Evolutionary conservation across 2,888 invertebrate species (phyloP), one percentile per base, ranked within the genome.

Genomic region (Apamea anceps): DNA sequence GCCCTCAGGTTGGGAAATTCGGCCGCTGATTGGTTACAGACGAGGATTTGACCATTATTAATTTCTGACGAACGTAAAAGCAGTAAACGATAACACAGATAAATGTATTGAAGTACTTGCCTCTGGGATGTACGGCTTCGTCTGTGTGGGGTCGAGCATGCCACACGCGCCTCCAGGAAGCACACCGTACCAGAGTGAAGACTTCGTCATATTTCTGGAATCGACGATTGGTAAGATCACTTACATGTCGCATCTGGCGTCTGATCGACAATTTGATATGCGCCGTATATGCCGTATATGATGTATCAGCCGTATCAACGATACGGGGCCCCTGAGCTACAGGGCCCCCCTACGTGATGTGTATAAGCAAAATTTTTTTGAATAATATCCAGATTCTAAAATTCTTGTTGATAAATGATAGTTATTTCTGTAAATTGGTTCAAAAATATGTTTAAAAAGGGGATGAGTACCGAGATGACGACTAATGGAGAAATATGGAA

Each of bases 91-190:
- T 0, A 63, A 67, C 25, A 74, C 57, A 75, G 21, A 45, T 8
- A 66, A 15, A 54, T 28, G 15, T 45, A 45, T 12, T 13, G n/a
- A 8, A 32, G 45, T 25, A 85, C 90, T 89, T 86, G 96, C 96
- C 84, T 95, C 95, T 37, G 91, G 93, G 0, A 87, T 71, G 79
- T 93, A 99, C 0, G 99, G 98, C 79, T 99, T 99, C 13, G 99
- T 99, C 91, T 99, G 98, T 15, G 97, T 98, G 0, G 99, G 99
- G 96, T 99, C 98, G 94, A 99, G 99, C 77, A 98, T 97, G 0
- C 99, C 99, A n/a, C 98, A 98, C 92, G 99, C 98, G 0, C 99
- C 99, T 87, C 98, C 98, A 70, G 98, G 98, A 37, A 99, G 94
- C 0, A 99, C 98, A 1, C 99, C 99, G 92, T 99, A 99, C 99